phyloP scores from a whole-genome alignment of 2,113 vertebrate species.

The Phaethon lepturus region DNA sequence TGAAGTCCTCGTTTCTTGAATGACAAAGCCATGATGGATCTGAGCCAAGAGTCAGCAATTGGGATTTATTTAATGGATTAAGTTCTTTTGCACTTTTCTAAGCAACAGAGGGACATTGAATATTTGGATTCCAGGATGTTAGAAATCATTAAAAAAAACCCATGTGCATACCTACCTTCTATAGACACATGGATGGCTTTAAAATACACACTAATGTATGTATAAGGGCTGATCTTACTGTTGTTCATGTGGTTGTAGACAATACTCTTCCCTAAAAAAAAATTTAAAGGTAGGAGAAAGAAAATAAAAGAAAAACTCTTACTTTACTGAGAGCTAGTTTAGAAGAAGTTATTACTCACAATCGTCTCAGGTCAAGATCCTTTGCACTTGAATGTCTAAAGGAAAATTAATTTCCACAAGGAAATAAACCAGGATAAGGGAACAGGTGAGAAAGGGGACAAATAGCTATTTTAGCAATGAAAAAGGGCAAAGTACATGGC shows the following conservation, averaged over 20 bases:
- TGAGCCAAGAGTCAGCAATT: background rate
- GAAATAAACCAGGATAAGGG: background rate
- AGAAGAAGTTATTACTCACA: background rate
- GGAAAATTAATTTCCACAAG: slow-evolving; percentile 10
- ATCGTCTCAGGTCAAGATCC: background rate
- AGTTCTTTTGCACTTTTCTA: background rate
- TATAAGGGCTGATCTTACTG: background rate
- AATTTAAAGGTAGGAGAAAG: background rate
- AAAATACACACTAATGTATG: background rate
- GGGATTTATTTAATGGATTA: background rate
- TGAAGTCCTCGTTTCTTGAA: background rate
- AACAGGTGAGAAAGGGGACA: background rate
- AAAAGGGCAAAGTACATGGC: background rate
- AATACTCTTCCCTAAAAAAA: background rate
- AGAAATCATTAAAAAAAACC: background rate
- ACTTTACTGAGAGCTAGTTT: background rate
- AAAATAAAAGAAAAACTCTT: background rate
- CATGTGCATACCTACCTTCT: background rate
- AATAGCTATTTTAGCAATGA: background rate
- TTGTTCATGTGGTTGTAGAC: background rate
- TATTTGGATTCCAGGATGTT: background rate
- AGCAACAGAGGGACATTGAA: background rate
- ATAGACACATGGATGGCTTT: background rate
- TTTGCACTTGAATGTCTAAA: background rate
- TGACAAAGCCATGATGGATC: background rate